phyloP scores from a whole-genome alignment of 1,140 invertebrate species.

The Archivesica marissinica region DNA sequence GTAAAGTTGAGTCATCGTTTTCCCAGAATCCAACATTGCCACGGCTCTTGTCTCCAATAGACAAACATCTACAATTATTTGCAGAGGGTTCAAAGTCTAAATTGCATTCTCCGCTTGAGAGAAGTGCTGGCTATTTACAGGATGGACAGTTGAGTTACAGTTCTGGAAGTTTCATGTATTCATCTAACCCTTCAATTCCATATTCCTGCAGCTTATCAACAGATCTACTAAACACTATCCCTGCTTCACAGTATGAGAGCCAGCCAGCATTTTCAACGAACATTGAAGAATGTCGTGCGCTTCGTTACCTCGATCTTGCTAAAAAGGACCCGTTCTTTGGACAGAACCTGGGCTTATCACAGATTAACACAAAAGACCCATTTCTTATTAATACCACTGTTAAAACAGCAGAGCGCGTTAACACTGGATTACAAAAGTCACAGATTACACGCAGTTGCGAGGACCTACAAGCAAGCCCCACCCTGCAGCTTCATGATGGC shows the following conservation, averaged over 20 bases:
- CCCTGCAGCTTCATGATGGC: slow-evolving; percentile 34
- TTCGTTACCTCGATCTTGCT: slow-evolving; percentile 49
- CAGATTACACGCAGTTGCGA: slow-evolving; percentile 38
- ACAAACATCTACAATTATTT: slow-evolving; percentile 41
- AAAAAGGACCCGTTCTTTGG: slow-evolving; percentile 60
- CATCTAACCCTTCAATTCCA: slow-evolving; percentile 41
- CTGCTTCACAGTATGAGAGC: slow-evolving; percentile 27
- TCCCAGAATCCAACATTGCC: background rate
- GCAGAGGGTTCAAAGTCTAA: slow-evolving; percentile 37
- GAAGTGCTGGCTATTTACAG: slow-evolving; percentile 13
- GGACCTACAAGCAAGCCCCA: slow-evolving; percentile 44
- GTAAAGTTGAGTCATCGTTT: slow-evolving; percentile 23
- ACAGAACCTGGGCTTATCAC: slow-evolving; percentile 15
- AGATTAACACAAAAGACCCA: slow-evolving; percentile 54
- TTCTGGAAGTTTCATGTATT: slow-evolving; percentile 28
- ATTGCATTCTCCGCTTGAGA: slow-evolving; percentile 54
- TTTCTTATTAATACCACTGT: slow-evolving; percentile 54
- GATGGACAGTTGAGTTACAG: slow-evolving; percentile 37
- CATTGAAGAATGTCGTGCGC: slow-evolving; percentile 35
- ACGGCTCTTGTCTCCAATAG: slow-evolving; percentile 41
- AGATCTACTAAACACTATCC: slow-evolving; percentile 32
- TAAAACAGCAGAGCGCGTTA: slow-evolving; percentile 1
- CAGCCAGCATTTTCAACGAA: slow-evolving; percentile 24
- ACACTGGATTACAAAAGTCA: slow-evolving; percentile 23
- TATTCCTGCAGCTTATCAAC: slow-evolving; percentile 36